phyloP scores from a whole-genome alignment of 2,113 vertebrate genomes.

The Callionymus lyra region DNA sequence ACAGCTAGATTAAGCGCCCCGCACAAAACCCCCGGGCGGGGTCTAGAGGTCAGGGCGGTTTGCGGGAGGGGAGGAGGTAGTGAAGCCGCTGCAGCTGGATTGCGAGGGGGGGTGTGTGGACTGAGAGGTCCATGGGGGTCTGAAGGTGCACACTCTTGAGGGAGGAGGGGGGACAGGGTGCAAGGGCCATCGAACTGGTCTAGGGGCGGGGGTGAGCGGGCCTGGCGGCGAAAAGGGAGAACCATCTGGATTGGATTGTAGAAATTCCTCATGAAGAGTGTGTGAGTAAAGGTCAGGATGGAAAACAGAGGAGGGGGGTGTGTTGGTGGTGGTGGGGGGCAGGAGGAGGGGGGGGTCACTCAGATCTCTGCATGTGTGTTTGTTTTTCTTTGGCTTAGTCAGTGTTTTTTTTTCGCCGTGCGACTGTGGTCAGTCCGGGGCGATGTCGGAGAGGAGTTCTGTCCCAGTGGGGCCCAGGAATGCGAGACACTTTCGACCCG shows the following conservation, averaged over 20 bases:
- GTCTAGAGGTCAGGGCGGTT: slow-evolving; percentile 49
- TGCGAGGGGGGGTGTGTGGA: slow-evolving; percentile 15
- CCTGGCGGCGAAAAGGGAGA: slow-evolving; percentile 31
- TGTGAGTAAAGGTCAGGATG: slow-evolving; percentile 62
- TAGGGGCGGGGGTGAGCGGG: slow-evolving; percentile 16
- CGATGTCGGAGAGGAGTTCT: slow-evolving; percentile 30
- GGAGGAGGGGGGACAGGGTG: slow-evolving; percentile 18
- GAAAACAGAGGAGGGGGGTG: slow-evolving; percentile 26
- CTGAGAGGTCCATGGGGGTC: slow-evolving; percentile 32
- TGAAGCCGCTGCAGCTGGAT: slow-evolving; percentile 36
- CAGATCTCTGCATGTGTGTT: slow-evolving; percentile 30
- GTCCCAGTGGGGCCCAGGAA: slow-evolving; percentile 24
- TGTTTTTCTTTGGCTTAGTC: slow-evolving; percentile 40
- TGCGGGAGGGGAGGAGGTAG: slow-evolving; percentile 25
- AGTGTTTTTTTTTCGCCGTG: slow-evolving; percentile 39
- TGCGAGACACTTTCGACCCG: slow-evolving; percentile 17
- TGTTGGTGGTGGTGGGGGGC: no score
- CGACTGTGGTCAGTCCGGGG: slow-evolving; percentile 28
- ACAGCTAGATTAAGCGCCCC: slow-evolving; percentile 22
- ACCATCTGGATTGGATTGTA: slow-evolving; percentile 71
- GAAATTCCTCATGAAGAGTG: slow-evolving; percentile 64
- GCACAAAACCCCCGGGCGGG: slow-evolving; percentile 27
- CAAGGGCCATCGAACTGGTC: slow-evolving; percentile 26
- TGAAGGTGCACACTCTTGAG: slow-evolving; percentile 31
- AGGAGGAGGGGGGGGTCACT: slow-evolving; percentile 11